Evolutionary conservation across 2,113 vertebrate species (phyloP), one percentile per base, ranked within the genome.

Genomic region (Megaleporinus macrocephalus): DNA sequence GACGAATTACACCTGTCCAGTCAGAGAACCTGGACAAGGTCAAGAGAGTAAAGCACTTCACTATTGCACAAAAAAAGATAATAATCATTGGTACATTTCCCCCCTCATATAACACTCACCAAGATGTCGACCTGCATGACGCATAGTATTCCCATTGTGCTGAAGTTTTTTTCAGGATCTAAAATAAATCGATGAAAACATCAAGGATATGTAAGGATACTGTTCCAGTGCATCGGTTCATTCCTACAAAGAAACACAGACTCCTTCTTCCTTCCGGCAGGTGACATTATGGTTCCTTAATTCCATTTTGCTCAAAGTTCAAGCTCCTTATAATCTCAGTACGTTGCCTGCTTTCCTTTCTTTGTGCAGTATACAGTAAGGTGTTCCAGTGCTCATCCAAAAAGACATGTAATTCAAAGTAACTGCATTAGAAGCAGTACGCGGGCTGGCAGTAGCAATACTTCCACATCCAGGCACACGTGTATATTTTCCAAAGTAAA

Each of bases 371-470:
- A 79, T 66, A 47, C n/a, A 29, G 68, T 72, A 30, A 79, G 4
- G 78, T 71, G 33, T 79, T 72, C 68, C 24, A 71, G 53, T 79
- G 53, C 51, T 30, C 61, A 30, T 62, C 11, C 26, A 47, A 77
- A 81, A 49, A 44, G 1, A n/a, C n/a, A n/a, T 26, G n/a, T 27
- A 53, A 61, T 61, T 29, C 7, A 47, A 73, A 51, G 20, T 0
- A 74, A 49, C 49, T 70, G 29, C 55, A 62, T 44, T 47, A n/a
- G 79, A 62, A 82, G 84, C 79, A 79, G 84, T 82, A 41, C 51
- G 85, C 29, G 84, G 85, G 51, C 73, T 87, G 88, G 88, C 89
- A 91, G 90, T 89, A 59, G 78, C 76, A 84, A 84, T 77, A 65
- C 78, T 79, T 78, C 76, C 49, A 24, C 74, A 65, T 51, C 26